Conservation (phyloP, 1,140 invertebrate species). For the Habropoda laboriosa region DNA sequence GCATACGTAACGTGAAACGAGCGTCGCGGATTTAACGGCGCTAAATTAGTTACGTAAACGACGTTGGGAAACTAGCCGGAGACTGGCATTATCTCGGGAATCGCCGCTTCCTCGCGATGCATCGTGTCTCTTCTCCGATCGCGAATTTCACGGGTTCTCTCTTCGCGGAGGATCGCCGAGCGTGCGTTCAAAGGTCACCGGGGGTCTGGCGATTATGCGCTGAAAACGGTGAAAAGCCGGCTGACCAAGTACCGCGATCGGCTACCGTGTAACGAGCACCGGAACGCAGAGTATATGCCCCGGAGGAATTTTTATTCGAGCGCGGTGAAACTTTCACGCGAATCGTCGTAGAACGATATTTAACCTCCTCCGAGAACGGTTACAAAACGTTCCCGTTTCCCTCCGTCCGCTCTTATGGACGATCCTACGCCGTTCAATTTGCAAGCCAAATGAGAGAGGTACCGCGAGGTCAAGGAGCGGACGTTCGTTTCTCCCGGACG, state of each 20-base stretch:
- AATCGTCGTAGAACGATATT: conserved; percentile 53
- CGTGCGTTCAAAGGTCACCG: neutral
- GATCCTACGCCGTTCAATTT: conserved; percentile 52
- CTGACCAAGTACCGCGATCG: neutral
- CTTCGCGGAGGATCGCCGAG: neutral
- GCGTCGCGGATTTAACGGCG: too few relatives aligned
- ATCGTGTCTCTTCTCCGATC: neutral
- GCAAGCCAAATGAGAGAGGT: conserved; percentile 71
- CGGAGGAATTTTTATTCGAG: conserved; percentile 49
- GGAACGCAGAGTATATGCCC: conserved; percentile 29
- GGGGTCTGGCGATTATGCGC: conserved; percentile 1
- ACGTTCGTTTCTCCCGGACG: conserved; percentile 55
- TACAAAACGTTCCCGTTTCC: conserved; percentile 53
- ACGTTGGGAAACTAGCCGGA: neutral
- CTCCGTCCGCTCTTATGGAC: neutral
- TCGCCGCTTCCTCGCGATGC: neutral
- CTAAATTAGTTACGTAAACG: conserved; percentile 2
- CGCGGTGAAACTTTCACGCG: conserved; percentile 65
- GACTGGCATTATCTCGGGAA: neutral
- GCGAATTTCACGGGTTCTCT: neutral
- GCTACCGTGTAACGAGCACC: neutral
- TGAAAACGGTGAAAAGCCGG: neutral
- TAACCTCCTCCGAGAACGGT: conserved; percentile 58
- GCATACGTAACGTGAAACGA: too few relatives aligned
- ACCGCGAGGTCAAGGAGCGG: conserved; percentile 68